These are phyloP conservation scores for Daboia siamensis DNA, from an alignment of 2,113 vertebrate species.

Conservation along the genomic window DNA sequence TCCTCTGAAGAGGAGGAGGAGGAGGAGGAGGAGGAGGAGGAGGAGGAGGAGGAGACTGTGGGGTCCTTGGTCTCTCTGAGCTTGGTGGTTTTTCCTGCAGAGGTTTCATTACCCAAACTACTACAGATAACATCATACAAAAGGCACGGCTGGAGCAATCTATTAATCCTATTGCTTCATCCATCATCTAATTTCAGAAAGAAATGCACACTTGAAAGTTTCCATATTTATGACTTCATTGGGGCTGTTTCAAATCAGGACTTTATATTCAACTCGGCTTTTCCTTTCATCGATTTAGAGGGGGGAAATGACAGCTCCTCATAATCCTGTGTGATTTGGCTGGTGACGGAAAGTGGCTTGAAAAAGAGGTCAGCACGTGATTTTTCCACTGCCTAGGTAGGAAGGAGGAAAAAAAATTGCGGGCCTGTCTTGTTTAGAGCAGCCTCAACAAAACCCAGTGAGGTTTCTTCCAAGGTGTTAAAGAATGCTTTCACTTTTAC, in stretches of 20 bases:
- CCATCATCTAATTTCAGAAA: constrained; percentile 30
- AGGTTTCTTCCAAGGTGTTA: not conserved
- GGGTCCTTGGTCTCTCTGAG: too few species aligned
- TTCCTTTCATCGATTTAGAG: constrained; percentile 49
- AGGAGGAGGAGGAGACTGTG: too few species aligned
- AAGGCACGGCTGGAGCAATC: constrained; percentile 13
- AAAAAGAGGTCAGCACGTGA: constrained; percentile 29
- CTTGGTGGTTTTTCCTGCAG: too few species aligned
- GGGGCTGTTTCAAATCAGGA: constrained; percentile 40
- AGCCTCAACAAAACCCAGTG: not conserved
- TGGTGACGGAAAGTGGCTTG: constrained; percentile 11
- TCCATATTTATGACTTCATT: constrained; percentile 44
- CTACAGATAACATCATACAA: too few species aligned
- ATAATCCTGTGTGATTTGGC: constrained; percentile 33
- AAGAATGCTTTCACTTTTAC: not conserved
- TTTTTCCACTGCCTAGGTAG: not conserved
- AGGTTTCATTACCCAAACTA: too few species aligned
- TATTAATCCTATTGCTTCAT: constrained; percentile 29
- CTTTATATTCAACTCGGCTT: constrained; percentile 47
- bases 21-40: too few species aligned
- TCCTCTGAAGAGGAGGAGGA: too few species aligned
- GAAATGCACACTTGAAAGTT: constrained; percentile 33
- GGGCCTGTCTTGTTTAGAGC: not conserved
- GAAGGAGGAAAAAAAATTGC: not conserved
- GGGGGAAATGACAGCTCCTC: constrained; percentile 50